Conservation (phyloP, 2,797 vertebrate species). For the Halcyon smyrnensis region DNA sequence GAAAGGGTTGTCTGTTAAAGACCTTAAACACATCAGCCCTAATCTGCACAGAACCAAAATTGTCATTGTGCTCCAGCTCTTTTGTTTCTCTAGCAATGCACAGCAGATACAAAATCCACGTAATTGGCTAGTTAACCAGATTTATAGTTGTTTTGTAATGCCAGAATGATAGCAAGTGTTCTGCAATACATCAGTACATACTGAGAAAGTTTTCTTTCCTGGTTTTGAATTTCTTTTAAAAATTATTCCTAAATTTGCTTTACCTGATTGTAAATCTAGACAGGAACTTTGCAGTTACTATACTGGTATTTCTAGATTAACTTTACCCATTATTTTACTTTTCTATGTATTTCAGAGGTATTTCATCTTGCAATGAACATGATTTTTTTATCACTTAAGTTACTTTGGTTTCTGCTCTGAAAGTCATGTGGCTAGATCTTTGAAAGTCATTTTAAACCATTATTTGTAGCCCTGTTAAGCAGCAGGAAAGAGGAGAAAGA, state of each 20-base stretch:
- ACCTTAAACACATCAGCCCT: not conserved
- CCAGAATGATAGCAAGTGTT: not conserved
- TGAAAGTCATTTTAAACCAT: conserved; percentile 24
- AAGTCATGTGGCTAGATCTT: not conserved
- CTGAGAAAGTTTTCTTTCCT: not conserved
- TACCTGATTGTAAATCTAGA: not conserved
- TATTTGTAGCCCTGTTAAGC: conserved; percentile 31
- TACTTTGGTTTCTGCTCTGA: not conserved
- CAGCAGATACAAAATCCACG: not conserved
- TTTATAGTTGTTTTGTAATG: not conserved
- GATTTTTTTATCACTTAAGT: not conserved
- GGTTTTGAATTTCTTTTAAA: not conserved
- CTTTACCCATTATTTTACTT: not conserved
- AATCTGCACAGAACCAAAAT: not conserved
- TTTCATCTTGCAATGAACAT: not conserved
- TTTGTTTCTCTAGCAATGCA: not conserved
- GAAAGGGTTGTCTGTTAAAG: not conserved
- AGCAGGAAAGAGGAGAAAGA: not conserved
- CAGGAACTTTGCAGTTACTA: not conserved
- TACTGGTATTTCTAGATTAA: not conserved
- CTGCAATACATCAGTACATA: not conserved
- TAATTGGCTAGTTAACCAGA: not conserved
- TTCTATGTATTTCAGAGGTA: not conserved
- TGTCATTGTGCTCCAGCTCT: not conserved
- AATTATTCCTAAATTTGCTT: not conserved